Percentiles rank a stretch among this genome's conserved stretches.
Evolutionary conservation across 2,888 invertebrate species (phyloP).

Genomic region (Sphecodes monilicornis): DNA sequence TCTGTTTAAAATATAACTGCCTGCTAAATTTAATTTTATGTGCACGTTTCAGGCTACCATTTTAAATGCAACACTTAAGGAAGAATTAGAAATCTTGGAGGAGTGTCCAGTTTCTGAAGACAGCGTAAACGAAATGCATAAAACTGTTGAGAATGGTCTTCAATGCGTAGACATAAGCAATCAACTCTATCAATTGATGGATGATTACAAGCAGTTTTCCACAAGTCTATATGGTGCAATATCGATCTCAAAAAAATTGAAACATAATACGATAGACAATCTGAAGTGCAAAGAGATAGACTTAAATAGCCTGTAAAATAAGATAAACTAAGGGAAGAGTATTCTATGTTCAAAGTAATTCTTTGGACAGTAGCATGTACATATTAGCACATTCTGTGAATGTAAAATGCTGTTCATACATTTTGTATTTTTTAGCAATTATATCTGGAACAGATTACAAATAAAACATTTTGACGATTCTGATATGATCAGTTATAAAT

Average conservation of each 20-base stretch:
- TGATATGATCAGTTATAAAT: background rate
- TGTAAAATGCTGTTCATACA: conserved; percentile 25
- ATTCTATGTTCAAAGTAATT: background rate
- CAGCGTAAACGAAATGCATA: conserved; percentile 56
- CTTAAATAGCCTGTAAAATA: conserved; percentile 37
- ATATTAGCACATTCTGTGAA: conserved; percentile 37
- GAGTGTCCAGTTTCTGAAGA: conserved; percentile 61
- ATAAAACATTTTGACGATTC: background rate
- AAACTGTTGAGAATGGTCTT: conserved; percentile 55
- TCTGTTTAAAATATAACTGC: background rate
- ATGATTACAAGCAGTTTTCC: conserved; percentile 56
- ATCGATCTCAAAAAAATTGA: conserved; percentile 38
- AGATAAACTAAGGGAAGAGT: background rate
- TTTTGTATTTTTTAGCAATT: conserved; percentile 18
- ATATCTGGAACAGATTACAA: background rate
- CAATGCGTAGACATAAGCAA: conserved; percentile 36
- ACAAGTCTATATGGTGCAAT: conserved; percentile 11
- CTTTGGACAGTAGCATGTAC: conserved; percentile 31
- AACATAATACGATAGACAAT: conserved; percentile 57
- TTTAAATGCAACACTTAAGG: conserved; percentile 72
- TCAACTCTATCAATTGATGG: conserved; percentile 51
- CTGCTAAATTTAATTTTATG: conserved; percentile 12
- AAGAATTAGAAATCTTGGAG: conserved; percentile 70
- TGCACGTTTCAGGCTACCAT: conserved; percentile 67
- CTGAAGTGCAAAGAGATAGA: conserved; percentile 51